These are phyloP conservation scores for Caranx melampygus DNA, from an alignment of 2,113 vertebrate genomes.

Conservation along the genomic window DNA sequence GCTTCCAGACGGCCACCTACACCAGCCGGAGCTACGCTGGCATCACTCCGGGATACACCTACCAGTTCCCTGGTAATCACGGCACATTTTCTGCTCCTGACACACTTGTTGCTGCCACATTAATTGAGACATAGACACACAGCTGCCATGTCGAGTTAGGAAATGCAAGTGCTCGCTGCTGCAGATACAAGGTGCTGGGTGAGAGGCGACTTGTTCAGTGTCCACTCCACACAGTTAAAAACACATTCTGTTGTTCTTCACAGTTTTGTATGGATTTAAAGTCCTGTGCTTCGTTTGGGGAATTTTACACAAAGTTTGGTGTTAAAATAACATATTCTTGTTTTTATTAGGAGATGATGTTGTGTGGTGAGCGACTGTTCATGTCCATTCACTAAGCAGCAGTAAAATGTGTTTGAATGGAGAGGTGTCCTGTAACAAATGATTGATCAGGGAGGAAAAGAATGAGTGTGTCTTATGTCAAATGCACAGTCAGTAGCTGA, in stretches of 20 bases:
- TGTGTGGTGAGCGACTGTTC: neutral
- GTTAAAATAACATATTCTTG: neutral
- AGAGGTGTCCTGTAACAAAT: neutral
- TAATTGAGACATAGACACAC: neutral
- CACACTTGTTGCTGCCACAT: neutral
- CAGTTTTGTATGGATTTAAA: neutral
- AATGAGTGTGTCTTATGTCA: neutral
- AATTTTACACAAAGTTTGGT: slow-evolving; percentile 1
- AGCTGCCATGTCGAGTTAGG: neutral
- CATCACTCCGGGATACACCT: slow-evolving; percentile 97
- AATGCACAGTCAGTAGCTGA: neutral
- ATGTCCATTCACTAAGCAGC: neutral
- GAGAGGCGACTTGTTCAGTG: neutral
- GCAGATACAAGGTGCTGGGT: neutral
- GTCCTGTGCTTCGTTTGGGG: neutral
- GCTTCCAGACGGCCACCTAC: slow-evolving; percentile 97
- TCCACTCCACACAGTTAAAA: neutral
- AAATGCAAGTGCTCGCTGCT: neutral
- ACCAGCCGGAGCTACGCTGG: slow-evolving; percentile 97
- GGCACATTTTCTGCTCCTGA: slow-evolving; percentile 19
- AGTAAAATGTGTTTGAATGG: neutral
- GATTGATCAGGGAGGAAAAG: neutral
- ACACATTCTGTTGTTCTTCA: too few species aligned
- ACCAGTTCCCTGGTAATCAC: slow-evolving; percentile 97
- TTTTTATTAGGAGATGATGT: neutral